Evolutionary conservation across 1,140 invertebrate species (phyloP).

Genomic region (Diabrotica undecimpunctata): DNA sequence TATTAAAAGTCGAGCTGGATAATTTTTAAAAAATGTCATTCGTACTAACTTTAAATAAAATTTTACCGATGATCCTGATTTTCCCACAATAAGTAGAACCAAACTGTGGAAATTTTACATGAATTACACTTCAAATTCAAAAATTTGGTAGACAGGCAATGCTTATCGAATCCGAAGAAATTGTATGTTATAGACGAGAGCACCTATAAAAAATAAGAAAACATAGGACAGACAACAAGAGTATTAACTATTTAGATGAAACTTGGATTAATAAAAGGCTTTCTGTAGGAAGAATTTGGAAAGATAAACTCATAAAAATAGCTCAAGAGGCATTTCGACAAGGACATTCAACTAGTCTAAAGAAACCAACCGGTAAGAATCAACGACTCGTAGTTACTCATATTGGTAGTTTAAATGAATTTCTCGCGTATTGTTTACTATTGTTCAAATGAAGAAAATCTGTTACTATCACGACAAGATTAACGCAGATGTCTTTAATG

Average conservation of each 20-base stretch:
- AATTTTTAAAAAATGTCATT: too few relatives aligned
- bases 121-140: conserved; percentile 3
- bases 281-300: too few relatives aligned
- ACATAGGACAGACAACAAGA: conserved; percentile 7
- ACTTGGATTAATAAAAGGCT: too few relatives aligned
- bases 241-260: background rate
- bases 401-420: too few relatives aligned
- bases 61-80: conserved; percentile 10
- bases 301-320: background rate
- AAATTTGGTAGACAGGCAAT: conserved; percentile 8
- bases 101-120: conserved; percentile 2
- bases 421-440: too few relatives aligned
- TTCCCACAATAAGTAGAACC: conserved; percentile 6
- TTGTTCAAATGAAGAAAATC: too few relatives aligned
- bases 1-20: too few relatives aligned
- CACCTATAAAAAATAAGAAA: conserved; percentile 1
- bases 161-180: too few relatives aligned
- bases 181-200: conserved; percentile 7
- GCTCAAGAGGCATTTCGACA: background rate
- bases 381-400: too few relatives aligned
- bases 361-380: background rate
- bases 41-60: too few relatives aligned
- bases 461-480: too few relatives aligned
- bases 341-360: background rate
- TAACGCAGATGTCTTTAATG: too few relatives aligned